Conservation (phyloP, 2,797 vertebrate genomes). For the Nasua narica region DNA sequence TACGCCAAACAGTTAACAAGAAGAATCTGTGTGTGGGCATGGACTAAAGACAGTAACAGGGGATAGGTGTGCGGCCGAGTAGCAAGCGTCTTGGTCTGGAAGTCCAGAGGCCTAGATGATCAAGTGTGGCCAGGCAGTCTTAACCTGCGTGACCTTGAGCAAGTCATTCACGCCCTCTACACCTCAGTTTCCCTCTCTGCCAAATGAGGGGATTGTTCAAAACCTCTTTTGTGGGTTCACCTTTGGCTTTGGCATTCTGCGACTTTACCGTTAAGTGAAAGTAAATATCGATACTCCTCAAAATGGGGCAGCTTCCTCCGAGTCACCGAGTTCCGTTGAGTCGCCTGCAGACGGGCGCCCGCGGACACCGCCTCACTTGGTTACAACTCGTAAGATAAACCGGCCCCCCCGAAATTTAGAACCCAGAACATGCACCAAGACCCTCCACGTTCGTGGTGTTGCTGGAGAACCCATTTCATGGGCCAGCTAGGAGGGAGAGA, state of each 20-base stretch:
- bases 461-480: not conserved
- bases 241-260: not conserved
- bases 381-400: not conserved
- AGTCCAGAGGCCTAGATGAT: not conserved
- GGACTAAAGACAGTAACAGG: not conserved
- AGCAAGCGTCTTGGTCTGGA: not conserved
- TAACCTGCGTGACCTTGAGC: not conserved
- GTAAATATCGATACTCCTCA: not conserved
- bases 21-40: not conserved
- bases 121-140: not conserved
- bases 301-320: not conserved
- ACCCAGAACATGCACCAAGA: not conserved
- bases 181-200: not conserved
- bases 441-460: not conserved
- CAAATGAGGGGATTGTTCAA: not conserved
- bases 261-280: not conserved
- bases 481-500: not conserved
- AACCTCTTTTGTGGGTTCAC: not conserved
- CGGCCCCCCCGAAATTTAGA: not conserved
- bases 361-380: not conserved
- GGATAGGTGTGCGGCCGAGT: not conserved
- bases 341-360: not conserved
- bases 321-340: not conserved
- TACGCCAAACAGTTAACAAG: slow-evolving; percentile 24
- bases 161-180: not conserved